Base-by-base conservation (phyloP, 2,888 invertebrate species). In the Eupeodes latifasciatus region DNA sequence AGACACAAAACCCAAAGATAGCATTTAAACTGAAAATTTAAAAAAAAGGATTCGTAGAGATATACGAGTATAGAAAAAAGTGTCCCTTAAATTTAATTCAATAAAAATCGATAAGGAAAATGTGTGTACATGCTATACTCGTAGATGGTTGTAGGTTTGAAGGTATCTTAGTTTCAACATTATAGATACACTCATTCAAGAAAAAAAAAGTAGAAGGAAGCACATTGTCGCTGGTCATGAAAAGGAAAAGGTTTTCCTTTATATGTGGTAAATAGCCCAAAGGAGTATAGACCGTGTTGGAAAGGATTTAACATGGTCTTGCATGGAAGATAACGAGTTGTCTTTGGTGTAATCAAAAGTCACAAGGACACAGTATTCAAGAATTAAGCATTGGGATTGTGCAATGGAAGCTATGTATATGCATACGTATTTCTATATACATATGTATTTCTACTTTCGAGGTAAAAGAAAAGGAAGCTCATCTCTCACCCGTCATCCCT, bases 281-380 rank as follows among this genome's bases (percentile, higher is more conserved):
- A 62, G 71, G 71, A 59, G 62, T 72, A 79, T 82, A 82, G 78
- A 80, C 83, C 72, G 55, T 74, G 61, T 55, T 83, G 72, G 83
- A 87, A 83, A 77, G 83, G 87, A 87, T 83, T 87, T 87, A 80
- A 83, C 87, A 87, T 83, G 87, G 71, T 87, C 87, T 83, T 83
- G 87, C 83, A 80, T 83, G 76, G 40, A 80, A 83, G 87, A 87
- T 87, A 87, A 87, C 87, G 87, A 87, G 83, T 87, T 87, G 87
- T 83, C 72, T 87, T 87, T 80, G 72, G 83, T 87, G 83, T 87
- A 87, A 87, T 87, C 87, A 87, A 87, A 87, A 87, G 87, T 87
- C 87, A 87, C 87, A 87, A 83, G 87, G 87, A 87, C 83, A 80
- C 80, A 72, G 78, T 82, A 74, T 86, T 81, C 78, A 67, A 79